phyloP scores from a whole-genome alignment of 2,113 vertebrate genomes.

The Nicator chloris region DNA sequence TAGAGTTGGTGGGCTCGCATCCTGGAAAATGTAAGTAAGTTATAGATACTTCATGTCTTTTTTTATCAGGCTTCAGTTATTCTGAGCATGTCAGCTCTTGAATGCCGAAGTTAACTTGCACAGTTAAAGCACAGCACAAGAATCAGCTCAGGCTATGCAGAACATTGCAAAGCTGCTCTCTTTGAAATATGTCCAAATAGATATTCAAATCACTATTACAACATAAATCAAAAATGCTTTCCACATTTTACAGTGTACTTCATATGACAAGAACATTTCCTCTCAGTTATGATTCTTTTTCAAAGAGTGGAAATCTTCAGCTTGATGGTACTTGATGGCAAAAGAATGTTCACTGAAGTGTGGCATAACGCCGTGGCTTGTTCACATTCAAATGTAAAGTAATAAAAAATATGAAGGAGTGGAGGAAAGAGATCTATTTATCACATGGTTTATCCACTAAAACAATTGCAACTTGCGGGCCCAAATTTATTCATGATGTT shows the following conservation, averaged over 20 bases:
- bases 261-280: conserved; percentile 3
- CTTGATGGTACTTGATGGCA: neutral
- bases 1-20: neutral
- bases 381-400: neutral
- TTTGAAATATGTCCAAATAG: neutral
- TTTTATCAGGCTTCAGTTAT: neutral
- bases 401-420: neutral
- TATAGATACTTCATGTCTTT: neutral
- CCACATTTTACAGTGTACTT: neutral
- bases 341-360: neutral
- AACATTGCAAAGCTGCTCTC: neutral
- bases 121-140: neutral
- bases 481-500: neutral
- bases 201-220: conserved; percentile 1
- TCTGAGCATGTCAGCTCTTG: neutral
- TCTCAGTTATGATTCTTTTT: neutral
- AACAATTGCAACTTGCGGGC: neutral
- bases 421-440: neutral
- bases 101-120: neutral
- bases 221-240: conserved; percentile 17
- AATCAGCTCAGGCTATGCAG: neutral
- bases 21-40: neutral
- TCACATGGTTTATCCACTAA: neutral
- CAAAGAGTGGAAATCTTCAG: neutral
- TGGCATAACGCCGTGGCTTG: neutral